Percentiles rank a stretch among this genome's conserved stretches.
Conservation (phyloP, 2,888 invertebrate species). For the Ceramica pisi region DNA sequence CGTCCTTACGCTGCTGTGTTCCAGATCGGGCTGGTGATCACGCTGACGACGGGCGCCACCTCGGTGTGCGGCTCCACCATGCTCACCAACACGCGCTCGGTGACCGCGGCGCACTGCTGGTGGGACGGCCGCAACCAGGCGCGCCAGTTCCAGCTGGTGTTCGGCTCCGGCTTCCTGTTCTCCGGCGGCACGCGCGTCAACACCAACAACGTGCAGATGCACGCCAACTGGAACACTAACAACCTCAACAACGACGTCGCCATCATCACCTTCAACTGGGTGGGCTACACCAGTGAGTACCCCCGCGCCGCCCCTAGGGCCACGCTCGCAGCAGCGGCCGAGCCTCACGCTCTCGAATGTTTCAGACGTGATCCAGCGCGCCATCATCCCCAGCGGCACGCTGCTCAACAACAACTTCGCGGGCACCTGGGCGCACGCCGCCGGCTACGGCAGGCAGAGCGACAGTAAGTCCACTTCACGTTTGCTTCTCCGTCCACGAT, state of each 20-base stretch:
- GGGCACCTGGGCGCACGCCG: conserved; percentile 72
- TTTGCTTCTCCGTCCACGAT: background rate
- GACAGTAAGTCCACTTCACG: conserved; percentile 66
- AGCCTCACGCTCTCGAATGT: conserved; percentile 13
- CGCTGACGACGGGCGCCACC: conserved; percentile 65
- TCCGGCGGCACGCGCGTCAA: conserved; percentile 67
- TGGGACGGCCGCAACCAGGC: conserved; percentile 70
- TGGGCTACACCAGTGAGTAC: conserved; percentile 41
- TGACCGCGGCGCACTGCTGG: conserved; percentile 77
- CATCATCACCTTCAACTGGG: conserved; percentile 30
- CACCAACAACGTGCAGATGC: conserved; percentile 67
- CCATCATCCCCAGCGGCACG: conserved; percentile 70
- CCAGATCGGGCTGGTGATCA: conserved; percentile 70
- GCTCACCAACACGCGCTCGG: conserved; percentile 66
- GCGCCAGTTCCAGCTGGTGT: conserved; percentile 72
- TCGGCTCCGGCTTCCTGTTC: conserved; percentile 69
- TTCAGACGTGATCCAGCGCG: conserved; percentile 73
- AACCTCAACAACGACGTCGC: conserved; percentile 50
- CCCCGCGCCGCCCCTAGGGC: no score
- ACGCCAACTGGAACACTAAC: conserved; percentile 61
- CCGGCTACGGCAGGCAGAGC: conserved; percentile 79
- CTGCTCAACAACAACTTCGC: conserved; percentile 68
- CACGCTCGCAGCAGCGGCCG: background rate
- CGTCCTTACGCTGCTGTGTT: background rate
- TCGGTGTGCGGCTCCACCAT: conserved; percentile 72